Conservation (phyloP, 2,888 invertebrate genomes). For the Exocentrus adspersus region DNA sequence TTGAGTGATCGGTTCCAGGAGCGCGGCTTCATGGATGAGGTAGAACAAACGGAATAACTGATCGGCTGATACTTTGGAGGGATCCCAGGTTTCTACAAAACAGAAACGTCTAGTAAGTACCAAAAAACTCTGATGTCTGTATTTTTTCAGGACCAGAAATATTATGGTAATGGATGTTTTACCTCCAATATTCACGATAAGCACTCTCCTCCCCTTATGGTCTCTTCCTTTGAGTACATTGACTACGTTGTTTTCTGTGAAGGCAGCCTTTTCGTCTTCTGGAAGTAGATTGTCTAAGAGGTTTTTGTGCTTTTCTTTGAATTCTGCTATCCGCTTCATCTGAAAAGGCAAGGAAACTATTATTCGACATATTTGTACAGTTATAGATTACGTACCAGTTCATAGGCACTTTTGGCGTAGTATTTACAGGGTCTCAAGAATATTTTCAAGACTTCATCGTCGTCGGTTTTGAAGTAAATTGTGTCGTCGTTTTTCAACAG, state of each 20-base stretch:
- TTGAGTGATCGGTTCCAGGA: slow-evolving; percentile 80
- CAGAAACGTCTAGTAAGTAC: too few relatives aligned
- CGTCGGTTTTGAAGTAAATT: slow-evolving; percentile 75
- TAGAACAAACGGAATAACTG: slow-evolving; percentile 84
- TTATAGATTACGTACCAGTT: slow-evolving; percentile 70
- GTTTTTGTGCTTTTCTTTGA: slow-evolving; percentile 76
- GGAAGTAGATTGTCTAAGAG: slow-evolving; percentile 75
- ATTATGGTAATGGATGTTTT: too few relatives aligned
- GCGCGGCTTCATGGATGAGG: slow-evolving; percentile 81
- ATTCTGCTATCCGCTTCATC: slow-evolving; percentile 82
- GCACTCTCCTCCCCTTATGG: slow-evolving; percentile 78
- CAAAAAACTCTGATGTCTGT: too few relatives aligned
- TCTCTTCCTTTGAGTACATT: slow-evolving; percentile 82
- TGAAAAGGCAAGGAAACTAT: slow-evolving; percentile 56
- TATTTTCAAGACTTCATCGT: slow-evolving; percentile 81
- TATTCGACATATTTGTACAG: not conserved
- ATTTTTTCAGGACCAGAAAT: too few relatives aligned
- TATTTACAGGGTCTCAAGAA: slow-evolving; percentile 85
- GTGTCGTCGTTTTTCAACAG: slow-evolving; percentile 73
- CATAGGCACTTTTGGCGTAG: slow-evolving; percentile 83
- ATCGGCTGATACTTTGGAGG: slow-evolving; percentile 77
- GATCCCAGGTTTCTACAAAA: slow-evolving; percentile 81
- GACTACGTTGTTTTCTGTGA: slow-evolving; percentile 78
- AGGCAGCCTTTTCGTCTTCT: slow-evolving; percentile 72
- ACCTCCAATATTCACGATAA: slow-evolving; percentile 80